These are phyloP conservation scores for Leptopilina syphax DNA, from an alignment of 2,888 invertebrate species.

Conservation along the genomic window DNA sequence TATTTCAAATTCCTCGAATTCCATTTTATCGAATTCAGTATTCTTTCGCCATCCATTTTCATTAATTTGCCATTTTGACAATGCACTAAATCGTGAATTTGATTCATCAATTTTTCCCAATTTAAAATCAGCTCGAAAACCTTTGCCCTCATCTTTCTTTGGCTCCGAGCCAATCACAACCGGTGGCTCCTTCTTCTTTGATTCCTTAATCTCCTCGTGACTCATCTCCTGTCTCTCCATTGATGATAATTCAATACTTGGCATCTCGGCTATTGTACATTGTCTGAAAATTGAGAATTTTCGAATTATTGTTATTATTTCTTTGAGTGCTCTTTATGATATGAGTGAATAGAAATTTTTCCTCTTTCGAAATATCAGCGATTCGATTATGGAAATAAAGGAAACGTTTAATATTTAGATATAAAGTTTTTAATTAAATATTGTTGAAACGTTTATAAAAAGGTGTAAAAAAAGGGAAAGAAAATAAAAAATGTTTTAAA, in stretches of 20 bases:
- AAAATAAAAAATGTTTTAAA: no score
- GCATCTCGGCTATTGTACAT: slow-evolving; percentile 70
- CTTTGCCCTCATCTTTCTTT: slow-evolving; percentile 72
- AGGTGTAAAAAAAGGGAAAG: no score
- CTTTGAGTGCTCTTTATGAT: no score
- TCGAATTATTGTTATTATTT: no score
- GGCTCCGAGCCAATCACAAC: slow-evolving; percentile 78
- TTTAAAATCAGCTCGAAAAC: slow-evolving; percentile 71
- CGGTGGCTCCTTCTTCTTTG: slow-evolving; percentile 73
- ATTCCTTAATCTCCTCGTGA: slow-evolving; percentile 72
- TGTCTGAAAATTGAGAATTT: slow-evolving; percentile 54
- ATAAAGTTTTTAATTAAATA: no score
- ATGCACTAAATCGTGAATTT: slow-evolving; percentile 63
- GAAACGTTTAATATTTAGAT: no score
- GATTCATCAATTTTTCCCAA: slow-evolving; percentile 68
- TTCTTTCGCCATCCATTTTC: slow-evolving; percentile 80
- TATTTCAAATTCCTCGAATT: slow-evolving; percentile 89
- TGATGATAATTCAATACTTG: slow-evolving; percentile 73
- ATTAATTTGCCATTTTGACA: slow-evolving; percentile 74
- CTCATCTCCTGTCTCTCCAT: slow-evolving; percentile 75
- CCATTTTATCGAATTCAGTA: slow-evolving; percentile 87
- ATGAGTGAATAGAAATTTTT: no score
- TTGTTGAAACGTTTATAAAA: no score
- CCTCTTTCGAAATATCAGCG: no score
- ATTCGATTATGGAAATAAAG: no score